Evolutionary conservation across 2,888 invertebrate genomes (phyloP), one percentile per base, ranked within the genome.

Genomic region (Luffia ferchaultella): DNA sequence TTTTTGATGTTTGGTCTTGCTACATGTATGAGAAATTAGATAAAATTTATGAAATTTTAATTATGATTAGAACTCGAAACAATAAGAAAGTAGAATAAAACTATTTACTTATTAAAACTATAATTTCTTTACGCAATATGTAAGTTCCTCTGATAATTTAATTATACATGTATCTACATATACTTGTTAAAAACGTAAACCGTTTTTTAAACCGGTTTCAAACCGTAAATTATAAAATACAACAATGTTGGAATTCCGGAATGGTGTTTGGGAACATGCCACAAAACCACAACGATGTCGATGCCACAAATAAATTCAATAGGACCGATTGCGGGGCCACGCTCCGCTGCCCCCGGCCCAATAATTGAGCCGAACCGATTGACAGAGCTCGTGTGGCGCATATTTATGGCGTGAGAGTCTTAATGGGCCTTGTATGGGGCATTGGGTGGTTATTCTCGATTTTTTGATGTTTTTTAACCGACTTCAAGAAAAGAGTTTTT

Each of bases 321-420:
- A 41, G 46, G 20, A 42, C 12, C 18, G 46, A 18, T 42, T 30
- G 7, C 16, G 15, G 16, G 40, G 9, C 41, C 42, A 47, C 51
- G 51, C 18, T 51, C 42, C 51, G 51, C 44, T 48, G 51, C 42
- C 43, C 42, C 5, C 7, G 20, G 30, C 42, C 46, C 45, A 48
- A 51, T 51, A 51, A 51, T 51, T 51, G 49, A 42, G 19, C 42
- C 48, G 30, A 43, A 49, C 18, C 51, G 51, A 51, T 51, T 51
- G 51, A 51, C 51, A 48, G 48, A 41, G 17, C 49, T 49, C 51
- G 51, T 48, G 50, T 50, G 50, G 20, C 17, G 50, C 42, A 50
- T 50, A 50, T 50, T 50, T 50, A 50, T 50, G 46, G 42, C 49
- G 48, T 48, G 48, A 48, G 48, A 49, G 49, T 20, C 49, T 20